These are phyloP conservation scores for Myrmophylax atrothorax DNA, from an alignment of 2,113 vertebrate species.

Conservation along the genomic window DNA sequence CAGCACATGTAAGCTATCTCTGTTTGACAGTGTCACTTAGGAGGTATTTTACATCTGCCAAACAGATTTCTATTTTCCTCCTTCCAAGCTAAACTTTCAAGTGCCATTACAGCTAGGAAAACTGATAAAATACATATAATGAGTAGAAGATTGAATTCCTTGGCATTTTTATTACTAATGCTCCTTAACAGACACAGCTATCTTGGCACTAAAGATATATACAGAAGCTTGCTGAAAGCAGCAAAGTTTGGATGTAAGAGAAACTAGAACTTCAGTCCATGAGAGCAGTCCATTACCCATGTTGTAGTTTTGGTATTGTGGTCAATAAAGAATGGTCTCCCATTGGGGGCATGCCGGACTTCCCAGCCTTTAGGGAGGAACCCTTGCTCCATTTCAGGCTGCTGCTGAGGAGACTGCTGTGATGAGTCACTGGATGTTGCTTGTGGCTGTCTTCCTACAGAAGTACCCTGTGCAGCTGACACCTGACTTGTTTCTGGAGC, in stretches of 20 bases:
- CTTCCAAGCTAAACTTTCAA: neutral
- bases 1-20: neutral
- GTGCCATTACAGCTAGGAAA: neutral
- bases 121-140: neutral
- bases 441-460: conserved; percentile 55
- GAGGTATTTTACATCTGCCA: neutral
- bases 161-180: neutral
- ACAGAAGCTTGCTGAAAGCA: neutral
- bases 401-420: conserved; percentile 65
- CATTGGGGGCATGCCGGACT: conserved; percentile 87
- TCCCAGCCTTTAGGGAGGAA: conserved; percentile 91
- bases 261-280: neutral
- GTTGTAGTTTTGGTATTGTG: conserved; percentile 93
- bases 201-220: neutral
- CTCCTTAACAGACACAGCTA: neutral
- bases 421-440: conserved; percentile 60
- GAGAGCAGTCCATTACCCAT: conserved; percentile 80
- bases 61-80: neutral
- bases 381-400: conserved; percentile 73
- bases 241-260: neutral
- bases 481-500: conserved; percentile 68
- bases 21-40: neutral
- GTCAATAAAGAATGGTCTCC: conserved; percentile 94
- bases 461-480: conserved; percentile 50
- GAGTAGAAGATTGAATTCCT: neutral